Conservation (phyloP, 2,797 vertebrate genomes). For the Manis pentadactyla region DNA sequence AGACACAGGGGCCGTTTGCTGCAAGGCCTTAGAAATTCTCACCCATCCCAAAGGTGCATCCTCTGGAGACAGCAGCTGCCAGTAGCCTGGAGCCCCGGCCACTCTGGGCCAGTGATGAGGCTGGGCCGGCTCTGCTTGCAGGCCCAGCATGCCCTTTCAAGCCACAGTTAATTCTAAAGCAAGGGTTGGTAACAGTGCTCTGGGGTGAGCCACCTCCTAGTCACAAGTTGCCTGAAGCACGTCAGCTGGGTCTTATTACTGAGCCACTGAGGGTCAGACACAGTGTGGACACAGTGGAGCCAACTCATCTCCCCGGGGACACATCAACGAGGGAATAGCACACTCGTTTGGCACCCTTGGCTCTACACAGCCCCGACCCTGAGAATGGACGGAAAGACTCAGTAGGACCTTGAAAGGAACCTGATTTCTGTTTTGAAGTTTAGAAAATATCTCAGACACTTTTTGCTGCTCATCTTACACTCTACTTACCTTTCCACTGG, state of each 20-base stretch:
- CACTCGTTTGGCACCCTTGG: accelerated
- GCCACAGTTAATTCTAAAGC: background rate
- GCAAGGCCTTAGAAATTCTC: background rate
- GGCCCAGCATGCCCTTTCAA: background rate
- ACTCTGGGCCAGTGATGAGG: background rate
- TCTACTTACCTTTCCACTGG: background rate
- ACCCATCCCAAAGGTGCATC: background rate
- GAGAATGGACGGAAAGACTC: background rate
- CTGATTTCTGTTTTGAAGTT: background rate
- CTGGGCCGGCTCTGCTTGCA: background rate
- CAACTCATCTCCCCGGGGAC: background rate
- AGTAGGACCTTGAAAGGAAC: background rate
- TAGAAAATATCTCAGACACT: background rate
- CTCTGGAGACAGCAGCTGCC: background rate
- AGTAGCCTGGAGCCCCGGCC: background rate
- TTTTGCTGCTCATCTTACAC: background rate
- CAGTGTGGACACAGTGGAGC: background rate
- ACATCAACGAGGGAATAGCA: background rate
- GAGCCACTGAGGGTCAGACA: background rate
- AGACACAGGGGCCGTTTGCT: background rate
- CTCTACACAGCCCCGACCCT: background rate
- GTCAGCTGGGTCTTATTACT: background rate
- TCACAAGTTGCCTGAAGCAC: background rate
- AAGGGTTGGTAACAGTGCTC: background rate
- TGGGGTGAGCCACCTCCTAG: slow-evolving; percentile 8